Evolutionary conservation across 1,140 invertebrate species (phyloP), one percentile per base, ranked within the genome.

Genomic region (Meteorus sp.): DNA sequence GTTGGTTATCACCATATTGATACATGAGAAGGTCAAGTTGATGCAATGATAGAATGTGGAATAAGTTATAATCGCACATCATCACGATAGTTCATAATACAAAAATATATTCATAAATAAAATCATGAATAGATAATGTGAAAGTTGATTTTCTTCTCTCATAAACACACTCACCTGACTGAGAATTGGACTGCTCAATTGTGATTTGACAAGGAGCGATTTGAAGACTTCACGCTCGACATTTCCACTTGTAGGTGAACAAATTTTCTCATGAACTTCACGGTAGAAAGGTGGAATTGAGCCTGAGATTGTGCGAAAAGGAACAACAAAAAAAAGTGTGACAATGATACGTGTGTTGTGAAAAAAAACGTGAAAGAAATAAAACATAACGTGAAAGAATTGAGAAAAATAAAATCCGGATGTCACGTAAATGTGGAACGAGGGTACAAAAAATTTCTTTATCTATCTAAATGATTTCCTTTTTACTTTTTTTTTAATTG

Each of bases 181-280:
- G 23, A 88, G 77, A 51, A 83, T 77, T 20, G 79, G 71, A 56
- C 82, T 82, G 57, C 82, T 83, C 37, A 88, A 72, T 63, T 85
- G 85, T 13, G 85, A 85, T 67, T 86, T 84, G 44, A 85, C 80
- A 41, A 88, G 77, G 2, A 88, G 72, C 47, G 83, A 81, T 62
- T 86, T 80, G 71, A 86, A 87, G 37, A 87, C 78, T 68, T 88
- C 85, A 58, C 81, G 77, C 59, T 86, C 84, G 33, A 88, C 82
- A 63, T 81, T 83, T 70, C 81, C 85, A 71, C 80, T 82, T 67
- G 84, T 83, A 22, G 84, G 82, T 53, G 85, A 87, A 59, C 85
- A 82, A 50, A 86, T 84, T 65, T 74, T 78, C 64, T 86, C 84
- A 66, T 85, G 86, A 48, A 86, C 77, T 69, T 87, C 84, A 56